These are phyloP conservation scores for Eilema griseolum DNA, from an alignment of 2,888 invertebrate genomes.

Conservation along the genomic window DNA sequence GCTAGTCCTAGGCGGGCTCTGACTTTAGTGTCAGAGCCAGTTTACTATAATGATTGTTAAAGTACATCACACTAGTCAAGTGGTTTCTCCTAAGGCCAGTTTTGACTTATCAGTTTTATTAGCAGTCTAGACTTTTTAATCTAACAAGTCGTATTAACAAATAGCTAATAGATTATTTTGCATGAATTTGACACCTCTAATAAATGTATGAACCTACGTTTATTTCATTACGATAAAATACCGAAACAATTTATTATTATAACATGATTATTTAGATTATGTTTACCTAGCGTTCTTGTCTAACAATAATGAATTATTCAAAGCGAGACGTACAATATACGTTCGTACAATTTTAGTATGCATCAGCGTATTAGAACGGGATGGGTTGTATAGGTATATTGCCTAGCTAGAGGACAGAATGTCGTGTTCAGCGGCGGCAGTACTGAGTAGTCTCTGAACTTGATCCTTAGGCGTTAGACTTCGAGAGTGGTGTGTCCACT, in stretches of 20 bases:
- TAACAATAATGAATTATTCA: conserved; percentile 26
- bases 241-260: conserved; percentile 14
- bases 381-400: not conserved
- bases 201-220: not conserved
- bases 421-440: not conserved
- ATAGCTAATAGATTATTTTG: not conserved
- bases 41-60: no score
- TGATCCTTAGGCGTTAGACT: not conserved
- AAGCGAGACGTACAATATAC: conserved; percentile 9
- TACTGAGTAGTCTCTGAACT: not conserved
- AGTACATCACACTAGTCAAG: not conserved
- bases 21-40: no score
- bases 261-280: conserved; percentile 16
- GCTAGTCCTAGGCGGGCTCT: no score
- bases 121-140: not conserved
- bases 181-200: not conserved
- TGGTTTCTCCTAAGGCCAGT: not conserved
- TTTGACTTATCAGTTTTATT: not conserved
- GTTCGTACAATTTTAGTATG: conserved; percentile 26
- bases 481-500: no score
- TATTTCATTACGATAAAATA: conserved; percentile 12
- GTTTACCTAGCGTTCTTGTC: conserved; percentile 11
- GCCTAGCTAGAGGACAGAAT: not conserved
- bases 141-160: not conserved
- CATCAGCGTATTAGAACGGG: conserved; percentile 20